phyloP scores from a whole-genome alignment of 2,797 vertebrate genomes.

The Spheniscus humboldti region DNA sequence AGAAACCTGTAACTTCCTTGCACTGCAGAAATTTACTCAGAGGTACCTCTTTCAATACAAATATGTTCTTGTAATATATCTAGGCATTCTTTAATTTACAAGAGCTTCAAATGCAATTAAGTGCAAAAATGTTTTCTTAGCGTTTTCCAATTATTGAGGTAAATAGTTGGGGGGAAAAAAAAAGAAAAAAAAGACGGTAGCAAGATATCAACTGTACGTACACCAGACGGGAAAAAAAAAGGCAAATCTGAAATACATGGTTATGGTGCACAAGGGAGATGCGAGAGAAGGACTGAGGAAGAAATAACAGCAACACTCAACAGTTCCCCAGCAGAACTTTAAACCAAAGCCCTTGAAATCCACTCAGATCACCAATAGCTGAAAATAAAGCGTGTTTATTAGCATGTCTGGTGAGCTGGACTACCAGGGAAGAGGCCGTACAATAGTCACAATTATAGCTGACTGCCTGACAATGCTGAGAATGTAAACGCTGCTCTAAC shows the following conservation, averaged over 20 bases:
- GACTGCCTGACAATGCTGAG: neutral
- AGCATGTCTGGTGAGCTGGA: neutral
- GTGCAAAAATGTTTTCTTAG: conserved; percentile 33
- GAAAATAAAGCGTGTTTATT: neutral
- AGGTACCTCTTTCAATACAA: neutral
- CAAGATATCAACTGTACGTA: neutral
- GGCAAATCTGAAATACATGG: neutral
- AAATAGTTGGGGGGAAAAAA: neutral
- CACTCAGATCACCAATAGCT: neutral
- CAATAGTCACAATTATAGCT: neutral
- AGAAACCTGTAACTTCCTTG: neutral
- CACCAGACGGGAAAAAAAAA: neutral
- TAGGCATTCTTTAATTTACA: neutral
- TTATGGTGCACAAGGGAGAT: neutral
- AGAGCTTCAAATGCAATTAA: neutral
- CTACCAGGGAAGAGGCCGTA: neutral
- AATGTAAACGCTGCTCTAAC: neutral
- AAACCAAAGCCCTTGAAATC: conserved; percentile 13
- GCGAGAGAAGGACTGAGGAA: neutral
- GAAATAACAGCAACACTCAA: neutral
- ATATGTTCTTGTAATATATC: neutral
- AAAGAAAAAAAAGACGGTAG: neutral
- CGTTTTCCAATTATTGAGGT: conserved; percentile 28
- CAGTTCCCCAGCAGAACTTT: neutral
- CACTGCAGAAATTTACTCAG: neutral